Percentiles rank a stretch among this genome's conserved stretches.
Conservation (phyloP, 2,113 vertebrate species). For the Hippotragus niger region DNA sequence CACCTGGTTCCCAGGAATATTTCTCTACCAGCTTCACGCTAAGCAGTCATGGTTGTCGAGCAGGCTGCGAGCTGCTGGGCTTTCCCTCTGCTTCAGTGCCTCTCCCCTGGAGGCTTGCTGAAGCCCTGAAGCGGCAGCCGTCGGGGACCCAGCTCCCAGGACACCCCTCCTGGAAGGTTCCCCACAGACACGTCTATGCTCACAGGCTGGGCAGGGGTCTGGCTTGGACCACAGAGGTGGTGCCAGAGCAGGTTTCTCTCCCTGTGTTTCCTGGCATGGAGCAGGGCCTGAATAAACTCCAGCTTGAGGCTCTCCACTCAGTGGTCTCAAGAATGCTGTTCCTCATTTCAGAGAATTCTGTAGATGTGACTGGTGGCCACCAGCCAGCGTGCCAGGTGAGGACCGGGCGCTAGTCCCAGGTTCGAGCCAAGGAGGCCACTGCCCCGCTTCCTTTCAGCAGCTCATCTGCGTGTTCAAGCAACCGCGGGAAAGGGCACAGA, state of each 20-base stretch:
- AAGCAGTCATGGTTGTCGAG: not conserved
- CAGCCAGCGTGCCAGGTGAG: not conserved
- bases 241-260: not conserved
- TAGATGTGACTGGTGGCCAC: not conserved
- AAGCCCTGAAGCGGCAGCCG: not conserved
- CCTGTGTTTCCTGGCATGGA: not conserved
- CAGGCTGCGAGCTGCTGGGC: not conserved
- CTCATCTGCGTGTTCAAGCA: fast-evolving
- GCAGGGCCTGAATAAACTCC: not conserved
- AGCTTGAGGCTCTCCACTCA: not conserved
- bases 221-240: not conserved
- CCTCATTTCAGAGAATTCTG: slow-evolving; percentile 6
- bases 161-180: not conserved
- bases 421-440: not conserved
- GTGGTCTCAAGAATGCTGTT: slow-evolving; percentile 18
- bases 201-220: not conserved
- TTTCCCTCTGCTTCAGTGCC: not conserved
- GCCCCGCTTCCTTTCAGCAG: not conserved
- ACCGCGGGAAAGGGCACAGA: not conserved
- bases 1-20: not conserved
- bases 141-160: not conserved
- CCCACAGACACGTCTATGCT: not conserved
- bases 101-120: not conserved
- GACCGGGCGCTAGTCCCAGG: not conserved
- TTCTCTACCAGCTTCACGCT: not conserved